Conservation (phyloP, 2,888 invertebrate species). For the Heliothis peltigera region DNA sequence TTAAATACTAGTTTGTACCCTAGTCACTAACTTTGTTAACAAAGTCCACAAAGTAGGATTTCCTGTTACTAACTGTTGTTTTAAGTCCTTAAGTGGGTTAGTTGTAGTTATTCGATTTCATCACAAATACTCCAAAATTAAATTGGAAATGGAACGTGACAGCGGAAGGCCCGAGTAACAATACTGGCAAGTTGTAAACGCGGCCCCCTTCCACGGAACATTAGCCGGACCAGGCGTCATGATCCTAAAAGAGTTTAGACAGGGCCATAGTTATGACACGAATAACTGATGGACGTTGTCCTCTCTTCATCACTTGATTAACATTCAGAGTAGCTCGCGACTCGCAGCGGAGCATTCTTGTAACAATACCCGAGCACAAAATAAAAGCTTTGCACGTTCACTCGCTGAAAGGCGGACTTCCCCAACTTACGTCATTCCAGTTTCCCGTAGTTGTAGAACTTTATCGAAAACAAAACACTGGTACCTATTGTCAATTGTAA, state of each 20-base stretch:
- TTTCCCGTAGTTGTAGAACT: slow-evolving; percentile 73
- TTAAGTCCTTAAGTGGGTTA: slow-evolving; percentile 61
- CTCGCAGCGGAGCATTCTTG: slow-evolving; percentile 82
- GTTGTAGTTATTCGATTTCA: slow-evolving; percentile 53
- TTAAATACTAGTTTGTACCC: slow-evolving; percentile 36
- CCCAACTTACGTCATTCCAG: slow-evolving; percentile 78
- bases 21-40: slow-evolving; percentile 63
- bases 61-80: slow-evolving; percentile 65
- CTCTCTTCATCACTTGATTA: slow-evolving; percentile 82
- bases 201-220: slow-evolving; percentile 36
- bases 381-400: slow-evolving; percentile 88
- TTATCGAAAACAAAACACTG: slow-evolving; percentile 71
- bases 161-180: slow-evolving; percentile 6
- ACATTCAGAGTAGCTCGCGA: slow-evolving; percentile 83
- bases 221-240: slow-evolving; percentile 40
- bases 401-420: slow-evolving; percentile 82
- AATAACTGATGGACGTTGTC: slow-evolving; percentile 84
- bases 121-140: slow-evolving; percentile 48
- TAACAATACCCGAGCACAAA: slow-evolving; percentile 85
- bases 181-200: slow-evolving; percentile 4
- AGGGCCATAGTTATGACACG: slow-evolving; percentile 81
- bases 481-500: slow-evolving; percentile 54
- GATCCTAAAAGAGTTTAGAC: slow-evolving; percentile 77
- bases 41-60: slow-evolving; percentile 68
- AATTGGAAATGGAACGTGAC: slow-evolving; percentile 55